phyloP scores from a whole-genome alignment of 2,888 invertebrate genomes.

The Protonemura montana region DNA sequence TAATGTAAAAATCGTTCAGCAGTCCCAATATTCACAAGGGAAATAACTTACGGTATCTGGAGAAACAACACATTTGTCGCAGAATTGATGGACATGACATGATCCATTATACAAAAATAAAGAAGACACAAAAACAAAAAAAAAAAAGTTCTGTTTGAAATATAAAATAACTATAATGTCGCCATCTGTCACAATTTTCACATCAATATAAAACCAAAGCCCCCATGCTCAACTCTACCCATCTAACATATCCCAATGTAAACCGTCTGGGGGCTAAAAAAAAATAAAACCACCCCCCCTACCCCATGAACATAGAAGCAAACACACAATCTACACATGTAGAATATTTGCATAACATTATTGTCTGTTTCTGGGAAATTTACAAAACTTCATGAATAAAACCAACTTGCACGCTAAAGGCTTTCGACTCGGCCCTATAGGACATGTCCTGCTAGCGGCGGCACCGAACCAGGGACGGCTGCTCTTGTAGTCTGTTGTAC shows the following conservation, averaged over 20 bases:
- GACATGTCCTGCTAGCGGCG: no score
- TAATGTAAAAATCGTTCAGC: not conserved
- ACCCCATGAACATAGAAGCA: not conserved
- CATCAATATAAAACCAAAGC: not conserved
- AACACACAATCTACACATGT: slow-evolving; percentile 1
- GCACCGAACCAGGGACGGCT: no score
- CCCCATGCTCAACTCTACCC: not conserved
- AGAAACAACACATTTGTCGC: not conserved
- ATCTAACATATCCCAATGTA: not conserved
- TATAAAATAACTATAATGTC: not conserved
- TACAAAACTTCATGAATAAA: slow-evolving; percentile 3
- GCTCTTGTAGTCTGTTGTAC: no score
- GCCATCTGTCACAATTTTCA: not conserved
- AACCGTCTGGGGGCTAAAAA: not conserved
- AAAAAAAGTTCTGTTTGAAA: not conserved
- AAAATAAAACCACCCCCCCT: not conserved
- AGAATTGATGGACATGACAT: no score
- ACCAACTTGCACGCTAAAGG: no score
- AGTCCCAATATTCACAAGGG: not conserved
- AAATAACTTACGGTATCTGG: no score
- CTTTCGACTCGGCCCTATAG: no score
- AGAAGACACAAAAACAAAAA: not conserved
- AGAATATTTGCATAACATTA: not conserved
- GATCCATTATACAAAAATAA: no score
- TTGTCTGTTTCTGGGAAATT: not conserved